Evolutionary conservation across 1,140 invertebrate species (phyloP), one percentile per base, ranked within the genome.

Genomic region (Watersipora subatra): DNA sequence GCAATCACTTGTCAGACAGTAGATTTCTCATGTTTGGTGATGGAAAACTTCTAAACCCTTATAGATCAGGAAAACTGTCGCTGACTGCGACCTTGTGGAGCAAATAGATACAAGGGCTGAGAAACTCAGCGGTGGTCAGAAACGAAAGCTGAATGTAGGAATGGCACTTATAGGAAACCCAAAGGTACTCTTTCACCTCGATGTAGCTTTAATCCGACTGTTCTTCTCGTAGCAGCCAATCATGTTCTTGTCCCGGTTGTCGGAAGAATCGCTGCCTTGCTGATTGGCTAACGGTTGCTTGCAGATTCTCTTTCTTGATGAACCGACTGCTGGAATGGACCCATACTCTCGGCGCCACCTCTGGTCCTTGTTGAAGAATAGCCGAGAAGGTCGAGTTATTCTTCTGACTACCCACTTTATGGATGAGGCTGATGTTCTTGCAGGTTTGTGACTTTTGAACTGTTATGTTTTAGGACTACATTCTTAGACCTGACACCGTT

Each of bases 301-400:
- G 0, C 89, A 92, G 76, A 82, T 93, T 27, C 78, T 94, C 15
- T 92, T 94, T 74, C 83, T 94, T 15, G 92, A 94, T 73, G 92
- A 94, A 76, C 92, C 91, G 12, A 93, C 91, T 0, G 91, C 93
- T 26, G 90, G 90, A 26, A 88, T 93, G 27, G 90, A 93, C 82
- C 90, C 90, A 0, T 78, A 92, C 89, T 90, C 88, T 0, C 76
- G 89, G 57, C 78, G 88, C 61, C 85, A 88, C 68, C 85, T 90
- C 74, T 91, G 89, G 89, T 83, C 85, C 0, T 83, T 91, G 1
- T 74, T 91, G n/a, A 88, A 89, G 75, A 83, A 85, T 1, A 87
- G 61, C 83, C 87, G 34, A 87, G 87, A n/a, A 87, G 87, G 75
- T 7, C 34, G 78, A 76, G 88, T 88, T 2, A 81, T 83, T 68